Evolutionary conservation across 2,797 vertebrate species (phyloP).

Genomic region (Enteromius treurensis): DNA sequence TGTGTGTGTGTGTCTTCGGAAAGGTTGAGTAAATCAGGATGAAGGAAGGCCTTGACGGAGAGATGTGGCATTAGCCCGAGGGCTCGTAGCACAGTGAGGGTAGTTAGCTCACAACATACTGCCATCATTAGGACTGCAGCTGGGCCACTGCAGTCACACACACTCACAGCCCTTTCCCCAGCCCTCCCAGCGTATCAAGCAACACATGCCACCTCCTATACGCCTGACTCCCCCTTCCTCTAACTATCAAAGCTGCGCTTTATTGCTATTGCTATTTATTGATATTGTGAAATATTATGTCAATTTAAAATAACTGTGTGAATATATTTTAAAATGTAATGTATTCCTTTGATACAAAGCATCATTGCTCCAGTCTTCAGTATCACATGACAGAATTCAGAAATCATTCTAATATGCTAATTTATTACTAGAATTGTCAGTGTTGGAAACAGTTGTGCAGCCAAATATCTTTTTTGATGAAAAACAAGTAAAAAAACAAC

Average conservation of each 20-base stretch:
- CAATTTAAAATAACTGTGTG: no score
- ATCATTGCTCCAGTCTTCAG: no score
- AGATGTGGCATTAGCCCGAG: constrained; percentile 84
- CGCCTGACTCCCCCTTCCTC: constrained; percentile 23
- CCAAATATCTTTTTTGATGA: no score
- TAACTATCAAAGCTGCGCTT: constrained; percentile 30
- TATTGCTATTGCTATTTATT: neutral
- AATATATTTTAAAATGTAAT: no score
- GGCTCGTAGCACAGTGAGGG: constrained; percentile 81
- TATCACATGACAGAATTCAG: no score
- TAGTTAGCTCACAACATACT: constrained; percentile 81
- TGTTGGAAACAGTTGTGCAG: no score
- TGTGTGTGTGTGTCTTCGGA: constrained; percentile 75
- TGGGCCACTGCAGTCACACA: constrained; percentile 66
- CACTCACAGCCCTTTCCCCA: constrained; percentile 55
- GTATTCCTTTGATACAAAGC: no score
- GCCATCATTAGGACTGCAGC: constrained; percentile 82
- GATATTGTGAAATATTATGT: neutral
- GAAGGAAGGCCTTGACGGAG: constrained; percentile 83
- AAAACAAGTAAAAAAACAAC: no score
- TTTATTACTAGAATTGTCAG: no score
- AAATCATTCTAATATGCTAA: no score
- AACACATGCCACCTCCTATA: constrained; percentile 46
- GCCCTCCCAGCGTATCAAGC: constrained; percentile 27
- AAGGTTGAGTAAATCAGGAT: constrained; percentile 81